These are phyloP conservation scores for Phasia obesa DNA, from an alignment of 2,888 invertebrate genomes.

Conservation along the genomic window DNA sequence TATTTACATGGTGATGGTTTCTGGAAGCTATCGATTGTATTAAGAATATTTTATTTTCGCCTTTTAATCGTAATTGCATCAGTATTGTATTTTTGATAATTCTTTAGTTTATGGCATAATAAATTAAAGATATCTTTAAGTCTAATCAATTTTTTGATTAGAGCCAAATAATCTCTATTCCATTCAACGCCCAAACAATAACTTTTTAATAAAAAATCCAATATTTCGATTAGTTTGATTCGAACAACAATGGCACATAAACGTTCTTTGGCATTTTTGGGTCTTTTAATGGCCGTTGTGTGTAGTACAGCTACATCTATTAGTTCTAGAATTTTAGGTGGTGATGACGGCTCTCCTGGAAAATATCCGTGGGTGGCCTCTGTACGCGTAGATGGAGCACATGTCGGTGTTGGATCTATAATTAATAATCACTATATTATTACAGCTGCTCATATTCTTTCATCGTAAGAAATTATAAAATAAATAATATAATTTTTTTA, in stretches of 20 bases:
- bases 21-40: too few species aligned
- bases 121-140: too few species aligned
- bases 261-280: conserved; percentile 72
- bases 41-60: too few species aligned
- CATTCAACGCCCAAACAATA: too few species aligned
- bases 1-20: too few species aligned
- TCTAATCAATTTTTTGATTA: too few species aligned
- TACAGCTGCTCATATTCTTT: conserved; percentile 78
- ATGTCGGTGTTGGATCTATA: conserved; percentile 76
- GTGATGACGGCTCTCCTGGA: conserved; percentile 76
- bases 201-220: too few species aligned
- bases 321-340: conserved; percentile 76
- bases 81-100: too few species aligned
- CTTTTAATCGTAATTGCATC: too few species aligned
- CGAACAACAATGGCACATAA: conserved; percentile 72
- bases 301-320: conserved; percentile 36
- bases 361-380: conserved; percentile 81
- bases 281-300: conserved; percentile 42
- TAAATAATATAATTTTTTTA: conserved; percentile 28
- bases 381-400: conserved; percentile 75
- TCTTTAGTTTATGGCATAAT: too few species aligned
- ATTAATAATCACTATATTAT: conserved; percentile 73
- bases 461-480: conserved; percentile 74
- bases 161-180: too few species aligned
- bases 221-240: conserved; percentile 58